These are phyloP conservation scores for Allacma fusca DNA, from an alignment of 2,888 invertebrate species.

Conservation along the genomic window DNA sequence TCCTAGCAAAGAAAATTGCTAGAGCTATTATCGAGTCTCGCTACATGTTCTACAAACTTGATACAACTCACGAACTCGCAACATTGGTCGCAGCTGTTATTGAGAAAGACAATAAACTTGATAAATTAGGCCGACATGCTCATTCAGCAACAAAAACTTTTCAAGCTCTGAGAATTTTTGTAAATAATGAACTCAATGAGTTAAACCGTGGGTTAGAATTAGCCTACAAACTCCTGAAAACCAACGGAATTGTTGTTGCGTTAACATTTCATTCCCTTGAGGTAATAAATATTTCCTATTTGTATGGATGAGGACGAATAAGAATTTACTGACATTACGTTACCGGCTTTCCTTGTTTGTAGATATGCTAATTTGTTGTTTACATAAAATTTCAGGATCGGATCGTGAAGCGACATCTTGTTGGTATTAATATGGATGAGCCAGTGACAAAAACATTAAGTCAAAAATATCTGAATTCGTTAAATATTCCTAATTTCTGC, in stretches of 20 bases:
- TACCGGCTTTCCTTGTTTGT: too few relatives aligned
- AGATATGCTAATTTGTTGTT: too few relatives aligned
- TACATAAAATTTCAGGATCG: slow-evolving; percentile 96
- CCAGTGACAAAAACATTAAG: slow-evolving; percentile 74
- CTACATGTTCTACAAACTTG: slow-evolving; percentile 76
- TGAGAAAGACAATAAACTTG: slow-evolving; percentile 68
- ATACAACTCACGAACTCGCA: slow-evolving; percentile 83
- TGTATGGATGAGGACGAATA: too few relatives aligned
- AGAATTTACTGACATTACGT: too few relatives aligned
- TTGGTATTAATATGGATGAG: slow-evolving; percentile 78
- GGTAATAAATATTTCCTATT: too few relatives aligned
- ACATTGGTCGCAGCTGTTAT: slow-evolving; percentile 74
- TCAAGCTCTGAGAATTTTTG: slow-evolving; percentile 91
- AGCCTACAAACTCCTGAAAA: slow-evolving; percentile 77
- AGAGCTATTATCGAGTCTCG: slow-evolving; percentile 85
- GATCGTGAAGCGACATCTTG: slow-evolving; percentile 88
- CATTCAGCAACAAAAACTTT: slow-evolving; percentile 93
- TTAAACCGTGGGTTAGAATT: slow-evolving; percentile 85
- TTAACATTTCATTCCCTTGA: slow-evolving; percentile 84
- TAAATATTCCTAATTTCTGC: slow-evolving; percentile 70
- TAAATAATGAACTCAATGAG: slow-evolving; percentile 96
- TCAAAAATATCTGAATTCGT: slow-evolving; percentile 75
- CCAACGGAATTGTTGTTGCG: slow-evolving; percentile 79
- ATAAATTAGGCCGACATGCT: slow-evolving; percentile 77
- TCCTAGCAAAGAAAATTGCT: slow-evolving; percentile 83